These are phyloP conservation scores for Erpornis zantholeuca DNA, from an alignment of 2,113 vertebrate species.

Conservation along the genomic window DNA sequence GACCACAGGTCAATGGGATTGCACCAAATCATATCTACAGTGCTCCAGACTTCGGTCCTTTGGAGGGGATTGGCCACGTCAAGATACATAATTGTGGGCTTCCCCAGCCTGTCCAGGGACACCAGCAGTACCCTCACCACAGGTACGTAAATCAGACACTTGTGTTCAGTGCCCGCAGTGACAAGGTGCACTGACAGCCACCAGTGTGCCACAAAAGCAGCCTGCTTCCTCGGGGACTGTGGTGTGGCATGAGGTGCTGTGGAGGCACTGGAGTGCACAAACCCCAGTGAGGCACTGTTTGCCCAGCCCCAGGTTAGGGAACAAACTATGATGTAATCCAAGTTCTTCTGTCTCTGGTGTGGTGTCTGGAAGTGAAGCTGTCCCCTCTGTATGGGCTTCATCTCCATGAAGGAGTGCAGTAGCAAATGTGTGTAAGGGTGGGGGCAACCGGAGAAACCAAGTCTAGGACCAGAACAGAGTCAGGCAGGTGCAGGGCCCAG, in stretches of 20 bases:
- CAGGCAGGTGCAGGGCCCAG: neutral
- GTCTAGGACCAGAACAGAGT: neutral
- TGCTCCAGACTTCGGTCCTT: neutral
- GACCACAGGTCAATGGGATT: neutral
- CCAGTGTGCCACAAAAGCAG: neutral
- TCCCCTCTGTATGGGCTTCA: rapidly evolving
- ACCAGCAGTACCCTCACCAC: neutral
- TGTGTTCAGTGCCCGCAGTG: neutral
- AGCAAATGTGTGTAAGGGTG: rapidly evolving
- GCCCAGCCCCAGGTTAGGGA: neutral
- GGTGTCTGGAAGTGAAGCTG: neutral
- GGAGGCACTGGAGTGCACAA: neutral
- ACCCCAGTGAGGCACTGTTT: neutral
- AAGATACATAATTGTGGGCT: neutral
- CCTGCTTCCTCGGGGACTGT: neutral
- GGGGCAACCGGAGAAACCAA: neutral
- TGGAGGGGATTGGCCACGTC: neutral
- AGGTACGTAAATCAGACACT: rapidly evolving
- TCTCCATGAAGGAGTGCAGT: neutral
- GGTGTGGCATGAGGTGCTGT: neutral
- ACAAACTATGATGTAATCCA: neutral
- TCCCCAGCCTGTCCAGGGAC: neutral
- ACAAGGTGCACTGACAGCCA: neutral
- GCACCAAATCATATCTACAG: rapidly evolving
- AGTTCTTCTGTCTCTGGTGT: neutral